These are phyloP conservation scores for Torymus aiolomorphi DNA, from an alignment of 2,888 invertebrate genomes.

Conservation along the genomic window DNA sequence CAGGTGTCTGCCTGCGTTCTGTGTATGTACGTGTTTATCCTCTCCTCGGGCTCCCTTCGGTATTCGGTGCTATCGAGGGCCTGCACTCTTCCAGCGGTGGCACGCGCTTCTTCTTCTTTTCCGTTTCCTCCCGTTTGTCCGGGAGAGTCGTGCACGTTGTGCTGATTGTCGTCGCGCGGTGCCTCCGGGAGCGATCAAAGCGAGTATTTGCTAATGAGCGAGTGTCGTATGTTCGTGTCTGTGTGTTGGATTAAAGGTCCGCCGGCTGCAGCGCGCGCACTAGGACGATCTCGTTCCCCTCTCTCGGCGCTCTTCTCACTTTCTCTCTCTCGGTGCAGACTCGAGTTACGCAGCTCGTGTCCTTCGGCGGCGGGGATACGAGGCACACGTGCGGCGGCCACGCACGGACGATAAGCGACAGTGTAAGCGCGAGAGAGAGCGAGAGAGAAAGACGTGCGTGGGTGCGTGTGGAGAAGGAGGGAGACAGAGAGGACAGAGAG, in stretches of 20 bases:
- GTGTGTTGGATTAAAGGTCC: no score
- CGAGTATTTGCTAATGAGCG: no score
- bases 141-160: no score
- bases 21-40: background rate
- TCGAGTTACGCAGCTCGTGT: constrained; percentile 1
- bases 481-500: constrained; percentile 28
- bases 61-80: no score
- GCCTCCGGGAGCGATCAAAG: no score
- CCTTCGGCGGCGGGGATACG: constrained; percentile 5
- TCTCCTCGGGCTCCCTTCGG: background rate
- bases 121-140: no score
- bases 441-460: background rate
- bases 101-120: no score
- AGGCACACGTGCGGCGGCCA: constrained; percentile 7
- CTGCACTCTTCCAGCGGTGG: no score
- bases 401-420: background rate
- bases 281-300: constrained; percentile 14
- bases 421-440: background rate
- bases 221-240: no score
- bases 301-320: constrained; percentile 41
- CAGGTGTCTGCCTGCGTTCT: constrained; percentile 10
- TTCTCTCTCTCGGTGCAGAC: background rate
- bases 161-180: no score
- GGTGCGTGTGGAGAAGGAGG: constrained; percentile 21
- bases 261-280: background rate